Percentiles rank a stretch among this genome's conserved stretches.
These are phyloP conservation scores for Drosophila jambulina DNA, from an alignment of 1,140 invertebrate genomes.

Conservation along the genomic window DNA sequence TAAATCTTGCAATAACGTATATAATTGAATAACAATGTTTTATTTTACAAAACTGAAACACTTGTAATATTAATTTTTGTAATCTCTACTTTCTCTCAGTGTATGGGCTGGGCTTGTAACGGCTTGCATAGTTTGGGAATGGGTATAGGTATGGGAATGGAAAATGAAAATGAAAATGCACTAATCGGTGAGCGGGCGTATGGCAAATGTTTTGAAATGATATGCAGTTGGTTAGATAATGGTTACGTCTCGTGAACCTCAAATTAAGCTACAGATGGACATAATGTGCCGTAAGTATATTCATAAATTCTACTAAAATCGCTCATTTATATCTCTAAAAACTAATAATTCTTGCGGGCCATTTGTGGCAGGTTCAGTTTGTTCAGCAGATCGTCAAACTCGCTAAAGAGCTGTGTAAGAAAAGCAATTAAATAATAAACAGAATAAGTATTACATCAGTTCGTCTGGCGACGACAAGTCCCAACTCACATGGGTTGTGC, in stretches of 20 bases:
- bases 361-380: constrained; percentile 72
- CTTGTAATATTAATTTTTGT: not conserved
- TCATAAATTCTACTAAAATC: constrained; percentile 35
- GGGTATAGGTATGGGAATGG: constrained; percentile 15
- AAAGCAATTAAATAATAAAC: constrained; percentile 13
- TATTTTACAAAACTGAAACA: too few relatives aligned
- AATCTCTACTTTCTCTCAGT: constrained; percentile 12
- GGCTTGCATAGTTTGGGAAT: constrained; percentile 22
- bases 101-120: constrained; percentile 14
- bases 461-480: not conserved
- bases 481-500: constrained; percentile 70
- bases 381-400: constrained; percentile 78
- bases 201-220: constrained; percentile 52
- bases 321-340: constrained; percentile 11
- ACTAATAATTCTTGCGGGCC: constrained; percentile 67
- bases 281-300: constrained; percentile 31
- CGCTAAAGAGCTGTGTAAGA: constrained; percentile 69
- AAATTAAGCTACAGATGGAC: constrained; percentile 26
- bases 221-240: constrained; percentile 40
- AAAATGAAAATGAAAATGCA: constrained; percentile 23
- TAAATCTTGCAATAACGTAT: too few relatives aligned
- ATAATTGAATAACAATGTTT: too few relatives aligned
- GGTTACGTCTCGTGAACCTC: constrained; percentile 19
- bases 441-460: constrained; percentile 15
- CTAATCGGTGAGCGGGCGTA: constrained; percentile 46